These are phyloP conservation scores for Cygnus atratus DNA, from an alignment of 2,113 vertebrate species.

Conservation along the genomic window DNA sequence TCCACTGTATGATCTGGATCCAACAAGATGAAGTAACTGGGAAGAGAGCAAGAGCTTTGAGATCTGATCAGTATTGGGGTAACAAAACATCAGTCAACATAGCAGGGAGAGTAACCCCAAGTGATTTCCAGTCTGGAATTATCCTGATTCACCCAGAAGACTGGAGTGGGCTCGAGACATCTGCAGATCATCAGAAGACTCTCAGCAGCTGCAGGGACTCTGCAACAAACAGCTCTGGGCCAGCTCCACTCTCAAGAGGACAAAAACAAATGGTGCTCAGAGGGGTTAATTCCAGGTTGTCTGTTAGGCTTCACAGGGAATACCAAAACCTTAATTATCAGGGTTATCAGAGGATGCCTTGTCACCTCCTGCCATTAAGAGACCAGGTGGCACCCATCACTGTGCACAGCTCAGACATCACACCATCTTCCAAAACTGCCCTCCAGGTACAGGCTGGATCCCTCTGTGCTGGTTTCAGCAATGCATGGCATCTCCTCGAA, in stretches of 20 bases:
- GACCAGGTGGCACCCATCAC: neutral
- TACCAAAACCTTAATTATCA: neutral
- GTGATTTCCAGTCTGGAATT: neutral
- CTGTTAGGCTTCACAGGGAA: neutral
- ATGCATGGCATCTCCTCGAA: neutral
- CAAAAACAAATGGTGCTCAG: accelerated
- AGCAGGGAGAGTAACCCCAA: neutral
- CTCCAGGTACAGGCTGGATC: neutral
- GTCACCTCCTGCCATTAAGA: neutral
- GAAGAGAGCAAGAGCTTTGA: neutral
- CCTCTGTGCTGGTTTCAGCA: neutral
- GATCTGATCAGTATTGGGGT: neutral
- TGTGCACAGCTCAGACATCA: neutral
- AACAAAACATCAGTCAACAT: neutral
- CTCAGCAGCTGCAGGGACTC: neutral
- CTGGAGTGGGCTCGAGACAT: neutral
- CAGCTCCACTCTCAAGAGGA: neutral
- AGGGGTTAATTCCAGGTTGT: neutral
- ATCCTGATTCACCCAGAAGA: neutral
- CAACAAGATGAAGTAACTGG: neutral
- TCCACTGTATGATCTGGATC: neutral
- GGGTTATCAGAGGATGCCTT: neutral
- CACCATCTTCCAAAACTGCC: neutral
- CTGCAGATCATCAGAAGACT: neutral
- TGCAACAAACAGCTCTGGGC: neutral